phyloP scores from a whole-genome alignment of 2,113 vertebrate species.

The Ctenomys sociabilis region DNA sequence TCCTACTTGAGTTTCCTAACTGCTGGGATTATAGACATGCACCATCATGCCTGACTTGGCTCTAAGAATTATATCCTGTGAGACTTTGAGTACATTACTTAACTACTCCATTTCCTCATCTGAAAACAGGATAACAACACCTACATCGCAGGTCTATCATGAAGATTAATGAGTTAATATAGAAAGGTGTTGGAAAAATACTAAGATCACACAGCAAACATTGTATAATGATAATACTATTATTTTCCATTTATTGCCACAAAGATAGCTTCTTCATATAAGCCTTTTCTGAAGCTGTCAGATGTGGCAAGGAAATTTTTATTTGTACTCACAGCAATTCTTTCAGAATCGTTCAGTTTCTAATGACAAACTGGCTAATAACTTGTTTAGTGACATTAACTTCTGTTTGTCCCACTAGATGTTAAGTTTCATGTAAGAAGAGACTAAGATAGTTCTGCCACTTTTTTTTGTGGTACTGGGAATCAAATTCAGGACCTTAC shows the following conservation, averaged over 20 bases:
- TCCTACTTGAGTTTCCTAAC: neutral
- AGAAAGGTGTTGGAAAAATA: neutral
- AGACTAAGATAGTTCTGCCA: neutral
- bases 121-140: neutral
- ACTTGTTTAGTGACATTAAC: neutral
- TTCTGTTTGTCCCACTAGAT: conserved; percentile 20
- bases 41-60: neutral
- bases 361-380: neutral
- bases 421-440: neutral
- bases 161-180: conserved; percentile 5
- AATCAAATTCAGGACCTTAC: too few species aligned
- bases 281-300: conserved; percentile 20
- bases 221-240: neutral
- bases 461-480: neutral
- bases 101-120: neutral
- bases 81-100: neutral
- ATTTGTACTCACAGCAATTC: neutral
- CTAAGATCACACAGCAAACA: neutral
- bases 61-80: neutral
- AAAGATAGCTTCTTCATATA: neutral
- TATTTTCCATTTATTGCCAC: conserved; percentile 39
- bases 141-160: neutral
- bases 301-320: neutral
- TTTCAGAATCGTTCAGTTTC: neutral
- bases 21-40: neutral